These are phyloP conservation scores for Scrobipalpa atriplicella DNA, from an alignment of 2,888 invertebrate genomes.

Conservation along the genomic window DNA sequence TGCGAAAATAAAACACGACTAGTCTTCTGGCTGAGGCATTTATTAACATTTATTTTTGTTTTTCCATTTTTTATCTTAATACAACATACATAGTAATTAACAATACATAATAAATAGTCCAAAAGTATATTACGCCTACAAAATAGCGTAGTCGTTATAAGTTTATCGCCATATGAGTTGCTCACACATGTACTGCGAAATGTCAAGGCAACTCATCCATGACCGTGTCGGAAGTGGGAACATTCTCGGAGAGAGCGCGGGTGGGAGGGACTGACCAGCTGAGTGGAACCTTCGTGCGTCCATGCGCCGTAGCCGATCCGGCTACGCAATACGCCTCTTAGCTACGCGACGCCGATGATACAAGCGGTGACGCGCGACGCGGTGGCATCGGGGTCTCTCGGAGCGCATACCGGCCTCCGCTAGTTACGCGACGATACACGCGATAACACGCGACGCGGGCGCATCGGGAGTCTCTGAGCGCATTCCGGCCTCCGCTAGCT, in stretches of 20 bases:
- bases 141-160: constrained; percentile 83
- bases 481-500: no score
- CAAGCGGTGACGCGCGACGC: no score
- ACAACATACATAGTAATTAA: constrained; percentile 84
- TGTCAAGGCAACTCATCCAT: constrained; percentile 73
- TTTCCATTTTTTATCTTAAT: constrained; percentile 80
- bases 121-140: constrained; percentile 84
- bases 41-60: constrained; percentile 82
- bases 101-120: constrained; percentile 83
- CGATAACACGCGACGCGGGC: no score
- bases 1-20: constrained; percentile 53
- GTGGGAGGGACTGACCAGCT: constrained; percentile 32
- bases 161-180: constrained; percentile 81
- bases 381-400: no score
- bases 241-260: constrained; percentile 62
- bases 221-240: constrained; percentile 67
- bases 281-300: not conserved
- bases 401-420: no score
- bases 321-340: not conserved
- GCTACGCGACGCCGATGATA: not conserved
- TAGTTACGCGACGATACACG: no score
- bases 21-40: constrained; percentile 81
- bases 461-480: no score
- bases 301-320: not conserved
- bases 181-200: constrained; percentile 64